phyloP scores from a whole-genome alignment of 2,888 invertebrate genomes.

The Macrophya alboannulata region DNA sequence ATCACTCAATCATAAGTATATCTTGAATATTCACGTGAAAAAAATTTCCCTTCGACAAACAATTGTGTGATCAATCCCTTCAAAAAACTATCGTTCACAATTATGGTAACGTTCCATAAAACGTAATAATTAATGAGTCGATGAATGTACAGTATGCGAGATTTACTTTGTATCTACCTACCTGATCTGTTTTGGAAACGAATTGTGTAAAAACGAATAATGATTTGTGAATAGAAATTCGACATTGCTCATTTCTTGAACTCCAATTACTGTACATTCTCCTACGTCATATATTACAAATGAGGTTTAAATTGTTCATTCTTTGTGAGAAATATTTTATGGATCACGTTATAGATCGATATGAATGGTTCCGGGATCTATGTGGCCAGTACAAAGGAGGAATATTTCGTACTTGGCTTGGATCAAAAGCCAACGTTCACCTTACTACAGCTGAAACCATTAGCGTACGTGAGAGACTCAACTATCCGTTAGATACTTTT shows the following conservation, averaged over 20 bases:
- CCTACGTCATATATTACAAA: neutral
- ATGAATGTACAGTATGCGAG: no score
- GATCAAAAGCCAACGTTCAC: conserved; percentile 61
- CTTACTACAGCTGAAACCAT: conserved; percentile 68
- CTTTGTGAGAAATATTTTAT: neutral
- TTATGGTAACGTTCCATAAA: neutral
- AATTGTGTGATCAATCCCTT: neutral
- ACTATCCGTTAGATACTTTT: conserved; percentile 15
- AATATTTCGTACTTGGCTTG: conserved; percentile 66
- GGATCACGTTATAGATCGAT: conserved; percentile 62
- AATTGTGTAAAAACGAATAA: no score
- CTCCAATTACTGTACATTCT: neutral
- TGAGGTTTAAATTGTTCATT: neutral
- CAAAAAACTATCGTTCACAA: neutral
- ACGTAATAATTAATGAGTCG: no score
- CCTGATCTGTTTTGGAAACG: no score
- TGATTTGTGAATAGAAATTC: neutral
- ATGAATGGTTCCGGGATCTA: conserved; percentile 64
- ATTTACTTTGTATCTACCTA: no score
- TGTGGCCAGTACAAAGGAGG: conserved; percentile 64
- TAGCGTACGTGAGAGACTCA: conserved; percentile 65
- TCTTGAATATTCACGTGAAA: neutral
- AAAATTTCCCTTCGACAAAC: neutral
- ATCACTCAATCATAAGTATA: neutral
- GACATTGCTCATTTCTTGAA: neutral